phyloP scores from a whole-genome alignment of 2,797 vertebrate genomes.

The Mormyrus proboscirostris region DNA sequence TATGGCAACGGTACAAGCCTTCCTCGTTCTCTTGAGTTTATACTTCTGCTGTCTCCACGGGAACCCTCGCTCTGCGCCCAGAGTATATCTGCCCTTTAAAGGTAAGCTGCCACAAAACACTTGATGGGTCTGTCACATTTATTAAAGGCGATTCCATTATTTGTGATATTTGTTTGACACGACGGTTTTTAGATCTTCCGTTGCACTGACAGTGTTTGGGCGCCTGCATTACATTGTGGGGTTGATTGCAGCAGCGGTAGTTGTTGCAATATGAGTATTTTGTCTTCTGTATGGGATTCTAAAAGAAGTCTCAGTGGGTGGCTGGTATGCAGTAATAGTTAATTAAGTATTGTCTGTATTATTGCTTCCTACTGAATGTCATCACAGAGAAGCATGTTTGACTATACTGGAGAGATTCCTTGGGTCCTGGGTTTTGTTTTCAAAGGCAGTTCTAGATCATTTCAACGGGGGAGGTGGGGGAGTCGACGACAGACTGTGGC shows the following conservation, averaged over 20 bases:
- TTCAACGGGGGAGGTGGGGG: neutral
- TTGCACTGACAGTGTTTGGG: neutral
- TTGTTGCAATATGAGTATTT: neutral
- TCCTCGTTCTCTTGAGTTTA: slow-evolving; percentile 42
- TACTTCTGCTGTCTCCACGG: slow-evolving; percentile 43
- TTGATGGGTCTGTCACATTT: slow-evolving; percentile 14
- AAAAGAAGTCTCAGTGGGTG: neutral
- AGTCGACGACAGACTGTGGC: neutral
- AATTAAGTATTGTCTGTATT: too few relatives aligned
- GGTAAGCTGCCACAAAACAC: slow-evolving; percentile 35
- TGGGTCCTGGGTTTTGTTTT: neutral
- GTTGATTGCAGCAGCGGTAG: neutral
- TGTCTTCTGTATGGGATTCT: neutral
- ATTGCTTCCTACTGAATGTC: neutral
- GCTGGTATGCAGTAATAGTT: neutral
- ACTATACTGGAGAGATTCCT: neutral
- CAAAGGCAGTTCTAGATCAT: neutral
- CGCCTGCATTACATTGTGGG: neutral
- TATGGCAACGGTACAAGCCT: slow-evolving; percentile 41
- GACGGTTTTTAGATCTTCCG: neutral
- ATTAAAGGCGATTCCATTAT: neutral
- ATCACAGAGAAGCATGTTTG: neutral
- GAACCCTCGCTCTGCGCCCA: slow-evolving; percentile 44
- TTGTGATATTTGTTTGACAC: neutral
- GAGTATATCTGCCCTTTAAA: slow-evolving; percentile 51